Percentiles rank a stretch among this genome's conserved stretches.
Conservation (phyloP, 2,797 vertebrate species). For the Hylomyscus alleni region DNA sequence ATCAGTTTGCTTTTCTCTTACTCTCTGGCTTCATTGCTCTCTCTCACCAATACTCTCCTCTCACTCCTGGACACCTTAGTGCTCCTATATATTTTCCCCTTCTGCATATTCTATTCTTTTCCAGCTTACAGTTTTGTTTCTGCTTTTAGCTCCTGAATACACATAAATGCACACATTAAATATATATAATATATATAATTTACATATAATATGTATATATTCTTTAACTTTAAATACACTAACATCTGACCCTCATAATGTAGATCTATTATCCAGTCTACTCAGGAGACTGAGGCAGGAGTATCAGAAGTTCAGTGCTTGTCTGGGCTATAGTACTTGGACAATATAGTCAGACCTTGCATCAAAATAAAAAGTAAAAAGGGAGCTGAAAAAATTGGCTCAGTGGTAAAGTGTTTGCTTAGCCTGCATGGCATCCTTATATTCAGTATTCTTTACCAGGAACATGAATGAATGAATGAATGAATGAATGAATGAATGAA, state of each 20-base stretch:
- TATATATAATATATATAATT: too few relatives aligned
- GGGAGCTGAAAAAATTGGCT: background rate
- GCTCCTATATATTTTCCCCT: background rate
- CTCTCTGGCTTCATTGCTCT: background rate
- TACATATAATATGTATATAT: background rate
- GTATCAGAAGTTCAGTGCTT: background rate
- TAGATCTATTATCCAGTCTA: background rate
- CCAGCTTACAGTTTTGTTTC: background rate
- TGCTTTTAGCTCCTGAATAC: background rate
- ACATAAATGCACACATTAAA: background rate
- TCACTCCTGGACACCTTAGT: too few relatives aligned
- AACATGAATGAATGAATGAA: background rate
- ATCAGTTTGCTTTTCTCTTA: background rate
- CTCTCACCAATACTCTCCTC: background rate
- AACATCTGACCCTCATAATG: background rate
- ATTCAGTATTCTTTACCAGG: background rate
- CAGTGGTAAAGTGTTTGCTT: background rate
- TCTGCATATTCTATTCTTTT: background rate
- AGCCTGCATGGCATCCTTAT: background rate
- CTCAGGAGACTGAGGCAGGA: background rate
- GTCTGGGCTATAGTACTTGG: background rate
- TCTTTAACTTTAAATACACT: background rate
- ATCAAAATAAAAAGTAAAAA: background rate
- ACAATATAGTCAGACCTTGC: background rate
- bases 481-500: background rate